Evolutionary conservation across 1,140 invertebrate genomes (phyloP), one percentile per base, ranked within the genome.

Genomic region (Nixonia krombeini): DNA sequence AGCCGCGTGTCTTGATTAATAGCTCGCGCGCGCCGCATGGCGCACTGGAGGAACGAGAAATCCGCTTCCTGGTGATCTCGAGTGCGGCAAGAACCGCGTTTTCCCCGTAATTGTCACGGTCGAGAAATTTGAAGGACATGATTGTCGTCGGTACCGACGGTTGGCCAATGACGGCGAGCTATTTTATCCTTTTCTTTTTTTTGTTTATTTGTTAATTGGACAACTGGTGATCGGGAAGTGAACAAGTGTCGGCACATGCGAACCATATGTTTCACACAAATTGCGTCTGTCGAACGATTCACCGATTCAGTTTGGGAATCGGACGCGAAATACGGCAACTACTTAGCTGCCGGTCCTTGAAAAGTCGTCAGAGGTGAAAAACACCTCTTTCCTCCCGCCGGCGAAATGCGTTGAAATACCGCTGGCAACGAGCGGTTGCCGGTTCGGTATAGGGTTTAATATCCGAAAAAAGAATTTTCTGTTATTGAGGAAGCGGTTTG

Each of bases 1-100:
- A 31, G 29, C 9, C 29, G n/a, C n/a, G n/a, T n/a, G 29, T 31
- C 29, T 31, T 31, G 29, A 31, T 26, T 26, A 26, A 31, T 31
- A n/a, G 29, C 12, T 31, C 29, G 9, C 29, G 12, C n/a, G n/a
- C 29, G 25, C 29, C 29, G 29, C 29, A n/a, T 31, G 29, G 29
- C 9, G 12, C 29, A n/a, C 12, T 31, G 4, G 9, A 31, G 29
- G 12, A 31, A 10, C 29, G 29, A n/a, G 9, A 31, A 31, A 31
- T 31, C 12, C 12, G 8, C 12, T 31, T 31, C 12, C 12, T 31
- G 8, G 9, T 9, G 25, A 9, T 4, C 4, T 26, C n/a, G n/a
- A n/a, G n/a, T 10, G 9, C 29, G 12, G 12, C 29, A 10, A 3
- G 4, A 10, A n/a, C 3, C 29, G 2, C 3, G 2, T 8, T 31